Evolutionary conservation across 1,140 invertebrate genomes (phyloP).

Genomic region (Scaptomyza hsui): DNA sequence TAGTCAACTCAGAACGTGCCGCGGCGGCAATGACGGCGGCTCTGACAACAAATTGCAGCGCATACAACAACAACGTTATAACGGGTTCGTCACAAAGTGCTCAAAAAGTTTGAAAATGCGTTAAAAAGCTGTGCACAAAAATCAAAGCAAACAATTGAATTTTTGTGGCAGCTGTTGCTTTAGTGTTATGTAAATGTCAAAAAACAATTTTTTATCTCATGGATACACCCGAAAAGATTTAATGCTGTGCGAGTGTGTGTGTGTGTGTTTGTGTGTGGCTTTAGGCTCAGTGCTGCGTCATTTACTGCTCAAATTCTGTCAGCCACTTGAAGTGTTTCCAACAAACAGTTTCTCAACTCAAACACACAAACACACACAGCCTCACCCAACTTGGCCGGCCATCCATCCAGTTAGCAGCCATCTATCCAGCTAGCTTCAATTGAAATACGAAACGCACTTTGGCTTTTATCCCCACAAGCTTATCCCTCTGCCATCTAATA

Average conservation of each 20-base stretch:
- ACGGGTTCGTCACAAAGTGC: constrained; percentile 67
- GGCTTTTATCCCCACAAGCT: constrained; percentile 41
- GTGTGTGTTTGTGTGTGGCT: constrained; percentile 45
- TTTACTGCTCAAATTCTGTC: constrained; percentile 65
- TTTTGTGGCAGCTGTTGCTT: constrained; percentile 60
- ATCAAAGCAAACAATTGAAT: background rate
- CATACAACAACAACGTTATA: constrained; percentile 39
- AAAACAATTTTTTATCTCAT: constrained; percentile 63
- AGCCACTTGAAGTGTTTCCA: constrained; percentile 61
- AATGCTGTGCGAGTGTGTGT: constrained; percentile 22
- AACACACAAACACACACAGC: constrained; percentile 1
- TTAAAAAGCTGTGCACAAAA: background rate
- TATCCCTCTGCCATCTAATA: constrained; percentile 46
- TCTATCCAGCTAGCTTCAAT: constrained; percentile 40
- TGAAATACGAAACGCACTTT: constrained; percentile 72
- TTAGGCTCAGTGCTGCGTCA: constrained; percentile 66
- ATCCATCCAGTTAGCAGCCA: background rate
- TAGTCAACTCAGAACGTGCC: constrained; percentile 77
- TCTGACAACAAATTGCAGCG: constrained; percentile 62
- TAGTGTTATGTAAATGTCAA: constrained; percentile 72
- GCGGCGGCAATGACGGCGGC: constrained; percentile 65
- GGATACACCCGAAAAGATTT: constrained; percentile 62
- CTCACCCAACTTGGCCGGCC: constrained; percentile 7
- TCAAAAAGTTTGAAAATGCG: constrained; percentile 10
- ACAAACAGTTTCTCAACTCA: constrained; percentile 37